A percentile compares a stretch with the other conserved stretches of the same genome.
Evolutionary conservation across 30 jellyfish, hydroid and myxozoan genomes (phyloP).

Genomic region (Aurelia aurita): DNA sequence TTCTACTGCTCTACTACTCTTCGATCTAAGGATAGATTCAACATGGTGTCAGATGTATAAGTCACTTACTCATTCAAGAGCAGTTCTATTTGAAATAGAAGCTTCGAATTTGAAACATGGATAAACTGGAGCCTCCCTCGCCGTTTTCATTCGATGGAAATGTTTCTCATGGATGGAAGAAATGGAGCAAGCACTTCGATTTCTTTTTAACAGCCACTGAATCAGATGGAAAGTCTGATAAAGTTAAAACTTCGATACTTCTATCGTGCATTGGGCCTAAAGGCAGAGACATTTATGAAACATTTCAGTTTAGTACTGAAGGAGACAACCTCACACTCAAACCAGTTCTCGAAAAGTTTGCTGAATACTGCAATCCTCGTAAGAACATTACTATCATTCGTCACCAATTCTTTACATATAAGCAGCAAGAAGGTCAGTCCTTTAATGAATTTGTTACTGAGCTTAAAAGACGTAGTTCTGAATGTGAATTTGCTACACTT

Average conservation of each 20-base stretch:
- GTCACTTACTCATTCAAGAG: conserved; percentile 33
- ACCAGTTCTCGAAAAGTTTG: conserved; percentile 51
- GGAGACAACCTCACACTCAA: conserved; percentile 41
- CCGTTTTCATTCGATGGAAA: conserved; percentile 56
- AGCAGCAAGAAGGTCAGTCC: too few relatives aligned
- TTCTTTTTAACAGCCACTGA: conserved; percentile 60
- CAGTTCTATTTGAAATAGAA: conserved; percentile 51
- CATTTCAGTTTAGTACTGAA: conserved; percentile 36
- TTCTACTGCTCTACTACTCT: not conserved
- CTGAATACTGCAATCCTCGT: conserved; percentile 41
- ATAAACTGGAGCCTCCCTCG: conserved; percentile 53
- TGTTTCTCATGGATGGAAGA: conserved; percentile 60
- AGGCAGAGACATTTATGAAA: conserved; percentile 65
- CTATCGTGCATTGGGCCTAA: conserved; percentile 46
- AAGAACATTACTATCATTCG: conserved; percentile 46
- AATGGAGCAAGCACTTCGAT: conserved; percentile 48
- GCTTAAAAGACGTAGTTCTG: conserved; percentile 42
- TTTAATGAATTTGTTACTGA: conserved; percentile 59
- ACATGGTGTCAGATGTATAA: conserved; percentile 53
- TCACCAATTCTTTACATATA: conserved; percentile 41
- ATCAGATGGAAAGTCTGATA: conserved; percentile 73
- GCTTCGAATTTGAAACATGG: conserved; percentile 53
- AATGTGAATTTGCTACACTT: conserved; percentile 60
- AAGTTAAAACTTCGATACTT: conserved; percentile 33
- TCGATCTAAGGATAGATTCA: conserved; percentile 4